Conservation (phyloP, 2,113 vertebrate genomes). For the Chlorocebus sabaeus region DNA sequence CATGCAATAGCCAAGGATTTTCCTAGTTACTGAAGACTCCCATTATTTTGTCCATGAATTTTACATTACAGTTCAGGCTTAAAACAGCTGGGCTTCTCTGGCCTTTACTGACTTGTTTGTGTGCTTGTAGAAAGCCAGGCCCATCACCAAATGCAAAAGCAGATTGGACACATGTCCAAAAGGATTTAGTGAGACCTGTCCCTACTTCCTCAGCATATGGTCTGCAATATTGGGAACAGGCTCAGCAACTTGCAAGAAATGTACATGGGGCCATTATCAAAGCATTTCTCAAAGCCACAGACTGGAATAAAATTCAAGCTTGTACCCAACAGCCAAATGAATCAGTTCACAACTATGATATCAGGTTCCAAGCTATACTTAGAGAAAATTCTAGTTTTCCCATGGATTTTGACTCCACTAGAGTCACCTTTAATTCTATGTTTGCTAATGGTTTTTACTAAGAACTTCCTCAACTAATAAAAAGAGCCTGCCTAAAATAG, state of each 20-base stretch:
- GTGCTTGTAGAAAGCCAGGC: neutral
- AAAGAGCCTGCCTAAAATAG: neutral
- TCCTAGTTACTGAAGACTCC: neutral
- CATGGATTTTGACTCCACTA: neutral
- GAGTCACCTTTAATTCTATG: neutral
- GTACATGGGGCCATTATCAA: neutral
- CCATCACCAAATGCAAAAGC: neutral
- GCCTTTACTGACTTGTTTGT: neutral
- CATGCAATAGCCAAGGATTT: neutral
- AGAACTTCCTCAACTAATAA: neutral
- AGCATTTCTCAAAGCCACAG: neutral
- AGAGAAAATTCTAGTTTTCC: neutral
- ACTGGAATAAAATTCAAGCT: neutral
- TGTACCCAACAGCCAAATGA: neutral
- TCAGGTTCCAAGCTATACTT: neutral
- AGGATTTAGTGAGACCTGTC: neutral
- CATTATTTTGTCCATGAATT: neutral
- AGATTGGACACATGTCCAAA: neutral
- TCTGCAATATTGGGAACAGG: neutral
- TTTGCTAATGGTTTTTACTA: neutral
- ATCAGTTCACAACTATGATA: neutral
- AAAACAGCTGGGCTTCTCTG: neutral
- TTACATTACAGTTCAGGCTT: neutral
- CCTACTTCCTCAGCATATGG: neutral
- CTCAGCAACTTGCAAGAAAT: neutral